Conservation (phyloP, 2,888 invertebrate species). For the Gortyna flavago region DNA sequence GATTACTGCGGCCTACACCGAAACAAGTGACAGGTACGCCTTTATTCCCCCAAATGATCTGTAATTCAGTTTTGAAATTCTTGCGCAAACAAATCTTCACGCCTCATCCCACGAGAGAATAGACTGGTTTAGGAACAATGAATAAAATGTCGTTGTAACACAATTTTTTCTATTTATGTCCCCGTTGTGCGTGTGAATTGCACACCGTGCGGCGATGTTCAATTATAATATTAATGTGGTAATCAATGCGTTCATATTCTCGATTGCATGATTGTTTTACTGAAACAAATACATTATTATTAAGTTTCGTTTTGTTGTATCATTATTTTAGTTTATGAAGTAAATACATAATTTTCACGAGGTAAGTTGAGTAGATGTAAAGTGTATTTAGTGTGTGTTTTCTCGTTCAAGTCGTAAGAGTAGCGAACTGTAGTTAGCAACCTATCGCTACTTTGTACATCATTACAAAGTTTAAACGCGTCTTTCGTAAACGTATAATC, state of each 20-base stretch:
- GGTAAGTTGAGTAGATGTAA: constrained; percentile 30
- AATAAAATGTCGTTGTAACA: constrained; percentile 41
- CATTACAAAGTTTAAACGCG: constrained; percentile 66
- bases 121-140: constrained; percentile 38
- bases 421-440: constrained; percentile 59
- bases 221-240: constrained; percentile 31
- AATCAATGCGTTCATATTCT: constrained; percentile 17
- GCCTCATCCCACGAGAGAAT: constrained; percentile 48
- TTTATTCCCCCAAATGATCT: constrained; percentile 69
- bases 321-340: constrained; percentile 1
- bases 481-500: constrained; percentile 57
- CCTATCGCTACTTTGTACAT: constrained; percentile 64
- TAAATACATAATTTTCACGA: constrained; percentile 20
- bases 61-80: constrained; percentile 72
- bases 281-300: not conserved
- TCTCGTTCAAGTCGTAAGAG: constrained; percentile 49
- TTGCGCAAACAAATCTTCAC: constrained; percentile 65
- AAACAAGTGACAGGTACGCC: constrained; percentile 71
- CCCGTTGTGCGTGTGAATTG: not conserved
- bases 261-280: not conserved
- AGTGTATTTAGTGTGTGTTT: constrained; percentile 54
- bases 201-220: constrained; percentile 16
- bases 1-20: constrained; percentile 64
- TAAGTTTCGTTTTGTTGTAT: constrained; percentile 6
- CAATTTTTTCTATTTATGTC: constrained; percentile 31